Base-by-base conservation (phyloP, 2,113 vertebrate genomes). In the Erpornis zantholeuca region DNA sequence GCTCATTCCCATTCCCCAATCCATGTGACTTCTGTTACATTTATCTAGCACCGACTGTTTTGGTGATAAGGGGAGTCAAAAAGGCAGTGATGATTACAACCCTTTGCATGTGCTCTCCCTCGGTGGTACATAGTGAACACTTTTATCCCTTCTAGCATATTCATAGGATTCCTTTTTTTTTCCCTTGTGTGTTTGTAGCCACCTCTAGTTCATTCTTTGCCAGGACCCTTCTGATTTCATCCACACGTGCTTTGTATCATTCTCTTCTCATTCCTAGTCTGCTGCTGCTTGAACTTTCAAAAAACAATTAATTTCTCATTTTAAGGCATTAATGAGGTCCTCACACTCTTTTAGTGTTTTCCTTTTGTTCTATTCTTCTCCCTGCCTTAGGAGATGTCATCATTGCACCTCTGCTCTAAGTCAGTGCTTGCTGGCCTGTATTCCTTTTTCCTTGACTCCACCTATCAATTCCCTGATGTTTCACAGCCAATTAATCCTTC, bases 401-500 rank as follows among this genome's bases (percentile, higher is more conserved):
- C 70, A 31, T 10, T 69, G 64, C 57, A 92, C 59, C 52, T 82
- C 86, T 71, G 52, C 15, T 71, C 44, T 57, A 78, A 71, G 3
- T 87, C 83, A 45, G 47, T 29, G 53, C 40, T 94, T 75, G 69
- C 75, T 87, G 89, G 86, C 23, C 7, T 82, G 36, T 72, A 69
- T 92, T 94, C 80, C 33, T 75, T 85, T 79, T 94, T 91, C 86
- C 49, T 82, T 94, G 89, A 82, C 91, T 88, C 81, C 95, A 38
- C 49, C 77, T 94, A 91, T n/a, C 57, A 82, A 89, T 91, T 94
- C 93, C 93, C 96, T 42, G 65, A 79, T 65, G 86, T 84, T 96
- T 97, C 94, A 91, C 94, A 95, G 95, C 70, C 77, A 96, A 94
- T 95, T 96, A 95, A 95, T 96, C 89, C 69, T 94, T 94, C 49